phyloP scores from a whole-genome alignment of 1,140 invertebrate species.

The Maniola jurtina region DNA sequence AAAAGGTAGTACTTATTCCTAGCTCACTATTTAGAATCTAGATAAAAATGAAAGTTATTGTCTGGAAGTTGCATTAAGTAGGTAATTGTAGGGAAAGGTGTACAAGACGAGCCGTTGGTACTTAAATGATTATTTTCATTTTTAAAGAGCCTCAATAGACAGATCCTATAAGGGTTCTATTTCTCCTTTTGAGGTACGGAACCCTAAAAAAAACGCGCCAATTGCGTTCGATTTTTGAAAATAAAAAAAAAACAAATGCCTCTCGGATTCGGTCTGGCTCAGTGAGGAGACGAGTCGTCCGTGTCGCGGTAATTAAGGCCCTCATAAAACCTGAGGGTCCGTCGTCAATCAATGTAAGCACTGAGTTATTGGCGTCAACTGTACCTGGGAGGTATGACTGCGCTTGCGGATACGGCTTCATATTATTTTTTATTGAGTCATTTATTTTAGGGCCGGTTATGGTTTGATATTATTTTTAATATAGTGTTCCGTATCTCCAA shows the following conservation, averaged over 20 bases:
- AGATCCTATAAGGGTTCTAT: too few species aligned
- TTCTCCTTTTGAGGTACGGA: background rate
- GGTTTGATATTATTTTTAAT: background rate
- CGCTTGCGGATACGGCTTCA: slow-evolving; percentile 14
- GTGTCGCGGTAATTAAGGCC: slow-evolving; percentile 60
- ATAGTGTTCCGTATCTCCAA: background rate
- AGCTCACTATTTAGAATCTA: too few species aligned
- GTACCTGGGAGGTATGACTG: slow-evolving; percentile 3
- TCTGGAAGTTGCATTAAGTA: too few species aligned
- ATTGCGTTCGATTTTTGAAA: slow-evolving; percentile 20
- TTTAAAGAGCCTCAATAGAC: too few species aligned
- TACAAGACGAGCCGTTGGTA: too few species aligned
- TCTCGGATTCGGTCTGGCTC: slow-evolving; percentile 38
- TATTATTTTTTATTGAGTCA: background rate
- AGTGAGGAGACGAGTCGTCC: slow-evolving; percentile 49
- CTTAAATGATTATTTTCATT: too few species aligned
- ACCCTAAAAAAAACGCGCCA: slow-evolving; percentile 3
- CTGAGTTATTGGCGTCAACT: slow-evolving; percentile 50
- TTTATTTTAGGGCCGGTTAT: background rate
- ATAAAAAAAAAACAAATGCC: slow-evolving; percentile 24
- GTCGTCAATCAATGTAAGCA: slow-evolving; percentile 56
- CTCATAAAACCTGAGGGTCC: slow-evolving; percentile 56
- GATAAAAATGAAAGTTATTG: too few species aligned
- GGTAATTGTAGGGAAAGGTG: too few species aligned
- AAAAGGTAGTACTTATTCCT: too few species aligned